Conservation (phyloP, 1,140 invertebrate genomes). For the Triops longicaudatus region DNA sequence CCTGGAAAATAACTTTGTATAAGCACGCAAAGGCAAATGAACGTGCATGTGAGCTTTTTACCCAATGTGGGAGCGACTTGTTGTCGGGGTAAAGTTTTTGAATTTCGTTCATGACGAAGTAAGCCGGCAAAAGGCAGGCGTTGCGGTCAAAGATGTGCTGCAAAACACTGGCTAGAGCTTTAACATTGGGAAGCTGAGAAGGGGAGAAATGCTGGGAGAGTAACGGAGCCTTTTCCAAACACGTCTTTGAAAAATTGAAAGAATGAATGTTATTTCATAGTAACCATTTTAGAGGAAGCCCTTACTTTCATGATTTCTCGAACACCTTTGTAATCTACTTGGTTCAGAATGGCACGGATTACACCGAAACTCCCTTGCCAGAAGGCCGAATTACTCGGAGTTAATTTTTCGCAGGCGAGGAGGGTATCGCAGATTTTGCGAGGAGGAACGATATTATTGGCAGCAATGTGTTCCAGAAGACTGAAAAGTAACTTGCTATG, state of each 20-base stretch:
- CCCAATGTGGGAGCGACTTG: slow-evolving; percentile 81
- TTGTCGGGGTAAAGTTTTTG: slow-evolving; percentile 76
- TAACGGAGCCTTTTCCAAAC: slow-evolving; percentile 74
- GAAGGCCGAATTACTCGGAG: slow-evolving; percentile 41
- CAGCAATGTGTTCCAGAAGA: slow-evolving; percentile 62
- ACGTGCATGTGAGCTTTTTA: too few relatives aligned
- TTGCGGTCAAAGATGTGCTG: slow-evolving; percentile 86
- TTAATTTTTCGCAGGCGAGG: slow-evolving; percentile 42
- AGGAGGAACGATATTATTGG: slow-evolving; percentile 53
- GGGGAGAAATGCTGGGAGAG: slow-evolving; percentile 65
- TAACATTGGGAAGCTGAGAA: slow-evolving; percentile 67
- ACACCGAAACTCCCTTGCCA: slow-evolving; percentile 77
- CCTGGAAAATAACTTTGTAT: slow-evolving; percentile 45
- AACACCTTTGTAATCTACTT: slow-evolving; percentile 91
- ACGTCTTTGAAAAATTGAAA: slow-evolving; percentile 47
- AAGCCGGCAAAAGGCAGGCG: slow-evolving; percentile 69
- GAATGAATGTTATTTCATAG: neutral
- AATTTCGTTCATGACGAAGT: slow-evolving; percentile 86
- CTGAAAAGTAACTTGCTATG: slow-evolving; percentile 61
- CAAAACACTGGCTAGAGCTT: slow-evolving; percentile 68
- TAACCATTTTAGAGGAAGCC: neutral
- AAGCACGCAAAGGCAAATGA: too few relatives aligned
- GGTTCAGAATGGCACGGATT: slow-evolving; percentile 72
- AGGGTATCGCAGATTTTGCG: slow-evolving; percentile 46
- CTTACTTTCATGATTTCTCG: slow-evolving; percentile 80